A percentile compares a stretch with the other conserved stretches of the same genome.
Evolutionary conservation across 2,113 vertebrate genomes (phyloP).

Genomic region (Petrocephalus microphthalmus): DNA sequence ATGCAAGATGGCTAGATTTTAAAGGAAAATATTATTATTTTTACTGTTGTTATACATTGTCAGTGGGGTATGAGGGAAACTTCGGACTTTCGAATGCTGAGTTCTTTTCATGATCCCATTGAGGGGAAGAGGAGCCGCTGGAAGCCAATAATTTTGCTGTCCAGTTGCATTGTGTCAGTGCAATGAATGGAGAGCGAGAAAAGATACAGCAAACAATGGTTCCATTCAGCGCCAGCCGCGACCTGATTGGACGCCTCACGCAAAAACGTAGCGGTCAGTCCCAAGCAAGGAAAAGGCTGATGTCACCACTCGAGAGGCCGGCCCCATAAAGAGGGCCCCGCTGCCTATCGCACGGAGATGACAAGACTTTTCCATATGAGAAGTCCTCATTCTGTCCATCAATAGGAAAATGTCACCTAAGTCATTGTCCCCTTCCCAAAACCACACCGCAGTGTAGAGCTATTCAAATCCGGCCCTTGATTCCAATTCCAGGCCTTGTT

Average conservation of each 20-base stretch:
- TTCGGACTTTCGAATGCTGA: not conserved
- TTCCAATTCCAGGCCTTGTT: not conserved
- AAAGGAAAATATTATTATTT: not conserved
- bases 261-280: not conserved
- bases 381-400: slow-evolving; percentile 1
- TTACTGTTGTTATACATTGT: not conserved
- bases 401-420: not conserved
- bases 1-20: not conserved
- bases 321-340: not conserved
- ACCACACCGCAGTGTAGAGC: not conserved
- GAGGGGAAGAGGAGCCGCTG: not conserved
- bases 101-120: not conserved
- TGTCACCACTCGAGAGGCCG: not conserved
- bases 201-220: not conserved
- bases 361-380: not conserved
- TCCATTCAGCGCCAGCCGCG: not conserved
- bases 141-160: not conserved
- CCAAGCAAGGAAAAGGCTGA: not conserved
- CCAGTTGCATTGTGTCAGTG: not conserved
- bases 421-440: not conserved
- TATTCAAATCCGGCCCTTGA: no score
- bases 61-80: not conserved
- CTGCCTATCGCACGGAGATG: not conserved
- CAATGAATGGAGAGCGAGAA: not conserved
- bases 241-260: not conserved